phyloP scores from a whole-genome alignment of 2,888 invertebrate species.

The Hetaerina titia region DNA sequence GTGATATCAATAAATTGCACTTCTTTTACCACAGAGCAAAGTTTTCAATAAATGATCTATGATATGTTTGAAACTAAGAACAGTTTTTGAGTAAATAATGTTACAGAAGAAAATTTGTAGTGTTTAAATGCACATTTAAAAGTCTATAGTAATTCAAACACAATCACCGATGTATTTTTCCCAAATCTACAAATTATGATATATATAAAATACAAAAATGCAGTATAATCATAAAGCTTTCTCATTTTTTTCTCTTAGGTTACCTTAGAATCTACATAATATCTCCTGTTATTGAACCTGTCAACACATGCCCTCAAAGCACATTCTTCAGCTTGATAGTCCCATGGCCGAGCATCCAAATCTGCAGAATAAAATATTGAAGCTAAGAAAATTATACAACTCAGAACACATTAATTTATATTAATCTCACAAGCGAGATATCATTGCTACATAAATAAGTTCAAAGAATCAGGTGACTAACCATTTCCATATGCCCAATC shows the following conservation, averaged over 20 bases:
- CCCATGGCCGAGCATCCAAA: constrained; percentile 98
- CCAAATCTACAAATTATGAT: neutral
- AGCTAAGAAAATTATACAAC: neutral
- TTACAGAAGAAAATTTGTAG: neutral
- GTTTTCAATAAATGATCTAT: too few species aligned
- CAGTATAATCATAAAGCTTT: neutral
- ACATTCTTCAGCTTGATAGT: constrained; percentile 98
- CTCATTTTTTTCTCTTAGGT: neutral
- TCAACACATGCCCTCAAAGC: constrained; percentile 96
- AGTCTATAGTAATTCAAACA: neutral
- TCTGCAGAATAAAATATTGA: constrained; percentile 78
- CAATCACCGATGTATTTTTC: neutral
- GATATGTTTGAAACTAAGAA: too few species aligned
- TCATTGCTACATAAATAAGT: neutral
- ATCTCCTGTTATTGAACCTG: constrained; percentile 95
- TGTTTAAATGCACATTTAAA: neutral
- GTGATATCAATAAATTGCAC: too few species aligned
- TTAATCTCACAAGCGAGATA: neutral
- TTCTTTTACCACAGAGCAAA: too few species aligned
- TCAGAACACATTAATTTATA: constrained; percentile 68
- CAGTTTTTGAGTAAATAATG: neutral
- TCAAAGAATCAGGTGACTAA: constrained; percentile 74
- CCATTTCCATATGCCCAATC: constrained; percentile 99
- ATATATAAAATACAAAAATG: neutral
- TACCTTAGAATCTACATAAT: constrained; percentile 79